Conservation (phyloP, 1,140 invertebrate genomes). For the Eupristina koningsbergeri region DNA sequence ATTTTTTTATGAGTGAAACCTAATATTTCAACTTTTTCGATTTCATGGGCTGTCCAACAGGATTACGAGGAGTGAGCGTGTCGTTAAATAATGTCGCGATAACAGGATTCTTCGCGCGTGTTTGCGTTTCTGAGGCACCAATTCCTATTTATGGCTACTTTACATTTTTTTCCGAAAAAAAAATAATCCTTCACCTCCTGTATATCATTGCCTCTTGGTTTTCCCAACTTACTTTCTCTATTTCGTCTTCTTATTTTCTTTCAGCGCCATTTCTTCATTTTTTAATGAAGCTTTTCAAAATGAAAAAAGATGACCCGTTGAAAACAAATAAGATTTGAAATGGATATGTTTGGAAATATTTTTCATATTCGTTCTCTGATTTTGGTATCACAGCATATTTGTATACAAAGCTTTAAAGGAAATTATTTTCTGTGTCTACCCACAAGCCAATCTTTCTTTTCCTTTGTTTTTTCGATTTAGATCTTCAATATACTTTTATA, state of each 20-base stretch:
- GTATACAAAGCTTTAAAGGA: slow-evolving; percentile 24
- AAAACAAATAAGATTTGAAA: slow-evolving; percentile 47
- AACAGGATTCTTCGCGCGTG: slow-evolving; percentile 45
- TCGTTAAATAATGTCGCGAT: slow-evolving; percentile 51
- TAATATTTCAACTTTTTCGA: slow-evolving; percentile 24
- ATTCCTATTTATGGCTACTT: slow-evolving; percentile 50
- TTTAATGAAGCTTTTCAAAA: not conserved
- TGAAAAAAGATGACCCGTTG: slow-evolving; percentile 8
- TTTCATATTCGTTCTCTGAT: slow-evolving; percentile 9
- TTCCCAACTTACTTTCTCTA: not conserved
- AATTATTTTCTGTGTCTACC: slow-evolving; percentile 32
- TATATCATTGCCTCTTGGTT: not conserved
- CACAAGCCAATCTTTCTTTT: not conserved
- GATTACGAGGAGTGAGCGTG: slow-evolving; percentile 16
- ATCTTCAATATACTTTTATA: slow-evolving; percentile 8
- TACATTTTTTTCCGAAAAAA: slow-evolving; percentile 22
- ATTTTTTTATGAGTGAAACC: slow-evolving; percentile 14
- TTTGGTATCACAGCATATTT: not conserved
- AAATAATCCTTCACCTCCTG: not conserved
- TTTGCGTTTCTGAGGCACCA: slow-evolving; percentile 4
- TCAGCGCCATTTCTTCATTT: not conserved
- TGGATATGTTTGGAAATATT: slow-evolving; percentile 7
- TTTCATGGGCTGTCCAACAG: slow-evolving; percentile 7
- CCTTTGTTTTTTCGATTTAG: not conserved
- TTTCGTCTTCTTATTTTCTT: not conserved